These are phyloP conservation scores for Ecliptopera silaceata DNA, from an alignment of 2,888 invertebrate species.

Conservation along the genomic window DNA sequence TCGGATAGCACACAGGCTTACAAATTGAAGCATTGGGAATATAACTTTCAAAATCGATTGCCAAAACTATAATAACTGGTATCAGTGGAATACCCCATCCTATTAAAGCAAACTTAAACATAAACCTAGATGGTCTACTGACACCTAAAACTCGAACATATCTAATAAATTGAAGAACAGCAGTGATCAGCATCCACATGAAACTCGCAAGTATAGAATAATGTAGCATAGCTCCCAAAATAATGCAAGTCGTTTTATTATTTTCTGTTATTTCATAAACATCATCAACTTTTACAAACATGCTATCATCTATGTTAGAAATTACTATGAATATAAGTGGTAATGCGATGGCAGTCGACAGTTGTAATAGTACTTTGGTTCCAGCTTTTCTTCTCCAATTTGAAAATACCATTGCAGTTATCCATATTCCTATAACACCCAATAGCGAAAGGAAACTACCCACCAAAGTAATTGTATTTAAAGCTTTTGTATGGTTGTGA, in stretches of 20 bases:
- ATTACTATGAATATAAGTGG: constrained; percentile 78
- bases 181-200: constrained; percentile 89
- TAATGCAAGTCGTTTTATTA: constrained; percentile 72
- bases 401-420: constrained; percentile 82
- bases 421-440: constrained; percentile 82
- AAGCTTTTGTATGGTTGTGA: constrained; percentile 62
- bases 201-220: constrained; percentile 87
- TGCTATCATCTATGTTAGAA: constrained; percentile 61
- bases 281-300: constrained; percentile 53
- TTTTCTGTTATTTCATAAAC: constrained; percentile 45
- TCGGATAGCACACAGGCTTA: constrained; percentile 80
- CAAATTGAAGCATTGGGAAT: constrained; percentile 51
- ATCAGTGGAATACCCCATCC: constrained; percentile 86
- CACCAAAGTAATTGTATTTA: constrained; percentile 83
- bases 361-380: constrained; percentile 85
- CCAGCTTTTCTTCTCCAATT: constrained; percentile 85
- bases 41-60: constrained; percentile 74
- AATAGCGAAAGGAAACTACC: constrained; percentile 83
- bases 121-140: constrained; percentile 82
- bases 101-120: constrained; percentile 83
- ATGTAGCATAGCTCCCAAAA: constrained; percentile 85
- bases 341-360: constrained; percentile 84
- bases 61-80: constrained; percentile 76
- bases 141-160: constrained; percentile 86
- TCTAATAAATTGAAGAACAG: constrained; percentile 85